phyloP scores from a whole-genome alignment of 2,113 vertebrate species.

The Macrotus californicus region DNA sequence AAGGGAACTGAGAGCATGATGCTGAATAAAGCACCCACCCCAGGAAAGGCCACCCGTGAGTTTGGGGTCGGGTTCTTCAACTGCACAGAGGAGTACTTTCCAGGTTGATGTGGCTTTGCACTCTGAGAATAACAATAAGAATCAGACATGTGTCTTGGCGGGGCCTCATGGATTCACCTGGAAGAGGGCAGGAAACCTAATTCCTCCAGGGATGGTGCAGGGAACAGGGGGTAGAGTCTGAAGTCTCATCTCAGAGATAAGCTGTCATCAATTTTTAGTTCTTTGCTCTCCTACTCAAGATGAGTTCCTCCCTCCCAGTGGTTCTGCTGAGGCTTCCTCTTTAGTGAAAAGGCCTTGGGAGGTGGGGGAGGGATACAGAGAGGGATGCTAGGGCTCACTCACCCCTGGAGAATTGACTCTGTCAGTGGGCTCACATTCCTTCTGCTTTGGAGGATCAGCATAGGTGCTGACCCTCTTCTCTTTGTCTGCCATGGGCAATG shows the following conservation, averaged over 20 bases:
- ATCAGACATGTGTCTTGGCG: neutral
- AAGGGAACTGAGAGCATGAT: neutral
- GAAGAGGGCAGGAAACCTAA: neutral
- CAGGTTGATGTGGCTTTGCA: neutral
- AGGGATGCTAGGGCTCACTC: neutral
- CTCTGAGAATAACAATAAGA: neutral
- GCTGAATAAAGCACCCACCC: neutral
- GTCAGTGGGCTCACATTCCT: neutral
- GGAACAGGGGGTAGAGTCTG: neutral
- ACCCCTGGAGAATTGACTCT: neutral
- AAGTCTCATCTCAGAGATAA: neutral
- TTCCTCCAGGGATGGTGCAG: neutral
- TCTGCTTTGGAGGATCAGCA: neutral
- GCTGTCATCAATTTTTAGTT: neutral
- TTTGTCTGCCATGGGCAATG: slow-evolving; percentile 13
- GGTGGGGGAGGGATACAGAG: neutral
- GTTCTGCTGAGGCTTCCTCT: neutral
- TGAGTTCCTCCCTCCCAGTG: neutral
- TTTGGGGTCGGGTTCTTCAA: neutral
- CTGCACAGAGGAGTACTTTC: neutral
- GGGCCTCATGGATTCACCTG: neutral
- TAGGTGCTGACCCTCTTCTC: neutral
- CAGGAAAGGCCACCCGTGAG: neutral
- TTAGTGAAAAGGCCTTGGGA: neutral
- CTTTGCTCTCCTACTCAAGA: neutral